phyloP scores from a whole-genome alignment of 2,888 invertebrate genomes.

The Spisula subtruncata region DNA sequence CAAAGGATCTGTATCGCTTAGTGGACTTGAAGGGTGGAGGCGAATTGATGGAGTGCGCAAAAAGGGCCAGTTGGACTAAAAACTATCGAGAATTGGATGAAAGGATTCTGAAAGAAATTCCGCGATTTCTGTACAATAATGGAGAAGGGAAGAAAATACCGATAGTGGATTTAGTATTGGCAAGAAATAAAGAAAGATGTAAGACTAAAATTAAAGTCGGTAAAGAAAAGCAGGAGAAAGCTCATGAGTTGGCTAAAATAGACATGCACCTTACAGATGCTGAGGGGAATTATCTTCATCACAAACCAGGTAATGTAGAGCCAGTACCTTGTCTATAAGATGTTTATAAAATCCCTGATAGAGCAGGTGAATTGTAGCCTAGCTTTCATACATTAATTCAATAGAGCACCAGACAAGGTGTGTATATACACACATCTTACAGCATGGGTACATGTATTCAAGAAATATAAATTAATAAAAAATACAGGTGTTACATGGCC shows the following conservation, averaged over 20 bases:
- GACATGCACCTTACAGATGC: conserved; percentile 80
- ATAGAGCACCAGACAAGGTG: too few species aligned
- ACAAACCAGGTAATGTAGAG: conserved; percentile 76
- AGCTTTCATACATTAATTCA: too few species aligned
- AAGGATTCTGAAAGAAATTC: conserved; percentile 94
- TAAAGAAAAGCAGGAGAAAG: conserved; percentile 77
- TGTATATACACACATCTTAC: too few species aligned
- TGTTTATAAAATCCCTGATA: too few species aligned
- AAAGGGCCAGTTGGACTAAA: conserved; percentile 84
- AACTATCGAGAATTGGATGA: conserved; percentile 93
- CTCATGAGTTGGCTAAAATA: conserved; percentile 83
- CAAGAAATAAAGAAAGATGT: conserved; percentile 86
- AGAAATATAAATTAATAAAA: too few species aligned
- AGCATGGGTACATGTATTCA: too few species aligned
- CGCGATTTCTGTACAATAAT: conserved; percentile 96
- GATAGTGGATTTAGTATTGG: conserved; percentile 94
- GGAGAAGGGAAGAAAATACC: conserved; percentile 97
- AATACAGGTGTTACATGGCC: too few species aligned
- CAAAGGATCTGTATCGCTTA: conserved; percentile 92
- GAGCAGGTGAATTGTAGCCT: too few species aligned
- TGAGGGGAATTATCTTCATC: conserved; percentile 76
- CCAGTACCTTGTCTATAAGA: too few species aligned
- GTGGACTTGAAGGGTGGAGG: conserved; percentile 97
- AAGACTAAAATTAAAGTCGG: conserved; percentile 72
- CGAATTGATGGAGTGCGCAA: conserved; percentile 85